Base-by-base conservation (phyloP, 2,113 vertebrate genomes). In the Forbesichthys agassizii region DNA sequence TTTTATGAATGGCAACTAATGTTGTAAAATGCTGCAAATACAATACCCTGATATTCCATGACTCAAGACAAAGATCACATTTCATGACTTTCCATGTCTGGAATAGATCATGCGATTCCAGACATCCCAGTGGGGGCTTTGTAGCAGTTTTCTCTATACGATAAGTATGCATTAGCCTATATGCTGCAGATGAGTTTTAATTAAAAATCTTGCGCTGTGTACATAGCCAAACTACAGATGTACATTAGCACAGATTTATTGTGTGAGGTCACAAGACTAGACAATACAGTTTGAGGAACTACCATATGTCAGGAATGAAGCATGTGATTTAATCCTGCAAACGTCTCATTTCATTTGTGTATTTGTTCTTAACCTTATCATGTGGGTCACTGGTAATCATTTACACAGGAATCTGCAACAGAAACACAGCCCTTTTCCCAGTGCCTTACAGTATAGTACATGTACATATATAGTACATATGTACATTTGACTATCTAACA, bases 221-320 rank as follows among this genome's bases (percentile, higher is more conserved):
- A 56, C 1, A 27, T 18, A 56, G 54, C 16, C n/a, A 5, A 56
- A 20, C n/a, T 58, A 11, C 18, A 33, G 27, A 12, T 5, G 11
- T 18, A 27, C 27, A n/a, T 42, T 42, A 6, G 36, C 52, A n/a
- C 5, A 4, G 49, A 66, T 11, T 27, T 9, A 0, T 52, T 56
- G 27, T 67, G 12, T 58, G 6, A 12, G 9, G 18, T 73, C 84
- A 74, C 16, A 46, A 47, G 64, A 48, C 18, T 48, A 52, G 9
- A 16, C 16, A 55, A 55, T 55, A 18, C 64, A 11, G 7, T 57
- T 59, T 61, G 11, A 73, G 76, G 67, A 85, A 80, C 3, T 68
- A 66, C 63, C 36, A 33, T 47, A 5, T 33, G 46, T 59, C 36
- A n/a, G 13, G 4, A 33, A 13, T 9, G 18, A 33, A 58, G 61